Evolutionary conservation across 2,888 invertebrate species (phyloP).

Genomic region (Orgyia antiqua): DNA sequence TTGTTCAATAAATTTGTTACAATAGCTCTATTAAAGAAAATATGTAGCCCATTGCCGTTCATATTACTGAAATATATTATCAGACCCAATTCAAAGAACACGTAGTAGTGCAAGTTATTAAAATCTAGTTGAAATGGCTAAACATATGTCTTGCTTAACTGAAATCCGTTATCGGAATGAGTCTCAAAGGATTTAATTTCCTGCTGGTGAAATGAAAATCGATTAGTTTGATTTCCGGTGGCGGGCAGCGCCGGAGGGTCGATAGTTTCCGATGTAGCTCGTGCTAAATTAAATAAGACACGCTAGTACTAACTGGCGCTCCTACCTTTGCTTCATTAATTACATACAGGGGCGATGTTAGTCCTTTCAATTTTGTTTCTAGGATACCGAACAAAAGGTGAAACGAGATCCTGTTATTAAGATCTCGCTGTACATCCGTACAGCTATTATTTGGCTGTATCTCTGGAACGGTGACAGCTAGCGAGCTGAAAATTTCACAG

Average conservation of each 20-base stretch:
- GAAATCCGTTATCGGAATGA: conserved; percentile 70
- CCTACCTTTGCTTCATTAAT: conserved; percentile 28
- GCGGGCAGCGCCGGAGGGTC: conserved; percentile 51
- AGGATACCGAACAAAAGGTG: too few relatives aligned
- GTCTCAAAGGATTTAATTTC: conserved; percentile 78
- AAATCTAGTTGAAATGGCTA: conserved; percentile 33
- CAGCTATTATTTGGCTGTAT: too few relatives aligned
- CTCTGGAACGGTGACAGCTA: too few relatives aligned
- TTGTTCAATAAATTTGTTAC: too few relatives aligned
- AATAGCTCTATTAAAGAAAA: too few relatives aligned
- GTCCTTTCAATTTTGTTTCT: background rate
- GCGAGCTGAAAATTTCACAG: too few relatives aligned
- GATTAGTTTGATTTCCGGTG: conserved; percentile 76
- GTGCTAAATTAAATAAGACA: conserved; percentile 64
- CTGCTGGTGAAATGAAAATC: conserved; percentile 75
- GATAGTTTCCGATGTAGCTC: conserved; percentile 66
- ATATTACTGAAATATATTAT: too few relatives aligned
- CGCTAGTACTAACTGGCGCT: conserved; percentile 36
- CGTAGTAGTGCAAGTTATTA: conserved; percentile 27
- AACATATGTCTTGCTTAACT: conserved; percentile 72
- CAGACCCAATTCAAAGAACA: too few relatives aligned
- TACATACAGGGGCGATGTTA: conserved; percentile 13
- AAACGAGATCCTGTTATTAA: too few relatives aligned
- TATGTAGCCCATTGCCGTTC: too few relatives aligned
- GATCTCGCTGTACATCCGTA: too few relatives aligned